Conservation (phyloP, 2,797 vertebrate genomes). For the Schizopygopsis malacanthus region DNA sequence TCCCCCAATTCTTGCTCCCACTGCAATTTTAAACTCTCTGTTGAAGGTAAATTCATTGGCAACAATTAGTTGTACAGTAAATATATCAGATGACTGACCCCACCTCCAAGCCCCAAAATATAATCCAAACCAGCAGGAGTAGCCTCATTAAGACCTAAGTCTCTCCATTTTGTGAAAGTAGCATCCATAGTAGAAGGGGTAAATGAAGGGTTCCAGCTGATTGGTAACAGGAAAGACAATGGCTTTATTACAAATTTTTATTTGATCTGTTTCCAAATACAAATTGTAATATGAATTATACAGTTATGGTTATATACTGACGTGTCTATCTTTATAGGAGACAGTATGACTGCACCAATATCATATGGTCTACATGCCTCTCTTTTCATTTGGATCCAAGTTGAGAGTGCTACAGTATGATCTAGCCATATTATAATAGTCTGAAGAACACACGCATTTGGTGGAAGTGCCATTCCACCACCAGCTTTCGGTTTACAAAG, state of each 20-base stretch:
- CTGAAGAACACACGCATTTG: background rate
- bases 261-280: background rate
- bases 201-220: background rate
- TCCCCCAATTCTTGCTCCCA: background rate
- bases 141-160: background rate
- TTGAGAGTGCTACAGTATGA: background rate
- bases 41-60: background rate
- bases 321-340: background rate
- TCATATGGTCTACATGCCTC: background rate
- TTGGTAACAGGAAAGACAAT: background rate
- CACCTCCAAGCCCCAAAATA: background rate
- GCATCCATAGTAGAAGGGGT: background rate
- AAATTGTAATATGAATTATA: background rate
- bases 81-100: background rate
- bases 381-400: slow-evolving; percentile 4
- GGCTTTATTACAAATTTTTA: background rate
- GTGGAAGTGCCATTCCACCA: background rate
- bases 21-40: background rate
- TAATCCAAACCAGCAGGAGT: background rate
- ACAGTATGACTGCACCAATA: background rate
- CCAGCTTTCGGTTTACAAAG: background rate
- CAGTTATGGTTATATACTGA: too few relatives aligned
- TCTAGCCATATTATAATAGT: background rate
- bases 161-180: background rate
- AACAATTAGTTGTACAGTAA: background rate